These are phyloP conservation scores for Cathartes aura DNA, from an alignment of 2,113 vertebrate species.

Conservation along the genomic window DNA sequence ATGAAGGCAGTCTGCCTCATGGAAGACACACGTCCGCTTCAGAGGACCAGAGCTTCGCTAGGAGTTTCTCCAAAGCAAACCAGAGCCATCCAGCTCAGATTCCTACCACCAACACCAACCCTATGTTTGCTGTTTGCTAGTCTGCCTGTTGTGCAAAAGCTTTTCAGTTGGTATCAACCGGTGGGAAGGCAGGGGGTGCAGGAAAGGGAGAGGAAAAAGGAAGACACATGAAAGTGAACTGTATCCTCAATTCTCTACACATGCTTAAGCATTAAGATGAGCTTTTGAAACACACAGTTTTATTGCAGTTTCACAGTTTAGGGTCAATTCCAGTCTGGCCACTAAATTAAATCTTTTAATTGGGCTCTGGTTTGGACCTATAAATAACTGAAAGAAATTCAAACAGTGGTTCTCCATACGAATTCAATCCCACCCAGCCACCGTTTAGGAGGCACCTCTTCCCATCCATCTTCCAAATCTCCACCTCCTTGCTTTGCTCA, in stretches of 20 bases:
- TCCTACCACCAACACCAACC: background rate
- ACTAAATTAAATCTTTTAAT: background rate
- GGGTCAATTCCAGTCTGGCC: background rate
- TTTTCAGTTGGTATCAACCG: background rate
- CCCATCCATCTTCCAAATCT: background rate
- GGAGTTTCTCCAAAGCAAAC: background rate
- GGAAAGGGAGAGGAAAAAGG: background rate
- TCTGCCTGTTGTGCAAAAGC: background rate
- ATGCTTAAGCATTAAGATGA: background rate
- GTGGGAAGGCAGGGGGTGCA: background rate
- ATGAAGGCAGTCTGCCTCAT: background rate
- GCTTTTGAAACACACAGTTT: background rate
- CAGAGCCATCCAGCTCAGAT: background rate
- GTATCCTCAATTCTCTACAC: background rate
- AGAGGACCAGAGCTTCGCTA: background rate
- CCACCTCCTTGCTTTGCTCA: background rate
- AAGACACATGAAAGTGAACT: background rate
- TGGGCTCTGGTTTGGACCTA: background rate
- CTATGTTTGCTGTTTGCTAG: background rate
- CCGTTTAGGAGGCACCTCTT: background rate
- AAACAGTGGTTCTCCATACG: background rate
- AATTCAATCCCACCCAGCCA: background rate
- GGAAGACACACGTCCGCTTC: rapidly evolving
- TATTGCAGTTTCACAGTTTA: background rate
- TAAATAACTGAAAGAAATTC: background rate